These are phyloP conservation scores for Microtus richardsoni DNA, from an alignment of 2,113 vertebrate genomes.

Conservation along the genomic window DNA sequence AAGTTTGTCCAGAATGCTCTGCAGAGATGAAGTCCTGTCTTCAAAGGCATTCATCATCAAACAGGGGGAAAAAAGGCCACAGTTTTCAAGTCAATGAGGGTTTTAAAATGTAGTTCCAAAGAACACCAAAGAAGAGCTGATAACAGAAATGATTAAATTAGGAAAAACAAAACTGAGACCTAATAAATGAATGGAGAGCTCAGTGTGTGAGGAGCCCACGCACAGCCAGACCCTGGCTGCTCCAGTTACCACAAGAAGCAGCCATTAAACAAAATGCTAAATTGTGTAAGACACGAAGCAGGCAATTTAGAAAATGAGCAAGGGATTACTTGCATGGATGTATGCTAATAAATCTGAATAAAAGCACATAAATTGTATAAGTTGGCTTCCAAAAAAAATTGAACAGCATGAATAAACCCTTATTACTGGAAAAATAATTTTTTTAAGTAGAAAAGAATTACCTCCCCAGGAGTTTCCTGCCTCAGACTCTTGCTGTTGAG, in stretches of 20 bases:
- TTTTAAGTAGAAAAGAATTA: neutral
- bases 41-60: neutral
- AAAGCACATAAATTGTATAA: constrained; percentile 23
- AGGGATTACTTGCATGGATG: neutral
- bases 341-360: constrained; percentile 14
- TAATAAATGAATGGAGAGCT: neutral
- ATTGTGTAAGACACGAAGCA: neutral
- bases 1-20: neutral
- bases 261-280: neutral
- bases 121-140: neutral
- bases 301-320: neutral
- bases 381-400: neutral
- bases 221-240: neutral
- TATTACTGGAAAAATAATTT: neutral
- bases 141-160: neutral
- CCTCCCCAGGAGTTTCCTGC: neutral
- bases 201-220: neutral
- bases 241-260: neutral
- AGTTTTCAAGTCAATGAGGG: neutral
- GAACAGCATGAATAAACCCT: neutral
- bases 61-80: neutral
- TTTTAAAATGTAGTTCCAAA: neutral
- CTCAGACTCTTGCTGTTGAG: neutral
- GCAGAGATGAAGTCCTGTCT: neutral
- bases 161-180: neutral